Evolutionary conservation across 2,113 vertebrate species (phyloP).

Genomic region (Dryoscopus gambensis): DNA sequence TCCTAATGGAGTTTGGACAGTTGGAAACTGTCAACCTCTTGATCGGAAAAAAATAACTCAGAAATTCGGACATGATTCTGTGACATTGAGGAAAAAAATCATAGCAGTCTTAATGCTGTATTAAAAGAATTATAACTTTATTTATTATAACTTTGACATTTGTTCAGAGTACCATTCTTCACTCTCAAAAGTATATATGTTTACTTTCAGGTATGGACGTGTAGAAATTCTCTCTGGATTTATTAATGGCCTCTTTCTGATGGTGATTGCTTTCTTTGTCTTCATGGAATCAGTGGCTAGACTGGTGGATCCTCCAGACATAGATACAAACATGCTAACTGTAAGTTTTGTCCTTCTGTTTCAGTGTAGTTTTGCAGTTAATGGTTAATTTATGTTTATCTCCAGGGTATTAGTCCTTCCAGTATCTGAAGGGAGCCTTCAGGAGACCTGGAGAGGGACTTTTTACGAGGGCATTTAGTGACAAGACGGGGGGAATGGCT

Average conservation of each 20-base stretch:
- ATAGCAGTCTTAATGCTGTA: neutral
- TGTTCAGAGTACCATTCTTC: neutral
- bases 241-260: slow-evolving; percentile 96
- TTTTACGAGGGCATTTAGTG: neutral
- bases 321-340: slow-evolving; percentile 97
- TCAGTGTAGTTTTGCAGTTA: neutral
- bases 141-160: neutral
- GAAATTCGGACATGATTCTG: neutral
- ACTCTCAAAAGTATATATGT: neutral
- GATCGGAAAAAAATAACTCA: neutral
- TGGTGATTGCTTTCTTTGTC: slow-evolving; percentile 98
- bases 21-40: neutral
- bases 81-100: neutral
- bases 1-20: neutral
- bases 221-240: slow-evolving; percentile 98
- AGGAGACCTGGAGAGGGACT: neutral
- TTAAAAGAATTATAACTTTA: neutral
- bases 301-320: slow-evolving; percentile 93
- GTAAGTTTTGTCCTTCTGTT: slow-evolving; percentile 76
- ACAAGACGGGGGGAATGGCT: neutral
- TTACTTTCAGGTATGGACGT: slow-evolving; percentile 85
- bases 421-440: neutral
- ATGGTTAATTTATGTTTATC: neutral
- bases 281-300: slow-evolving; percentile 92
- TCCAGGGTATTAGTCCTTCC: neutral